A percentile compares a stretch with the other conserved stretches of the same genome.
phyloP scores from a whole-genome alignment of 2,888 invertebrate genomes.

The Cheilosia scutellata region DNA sequence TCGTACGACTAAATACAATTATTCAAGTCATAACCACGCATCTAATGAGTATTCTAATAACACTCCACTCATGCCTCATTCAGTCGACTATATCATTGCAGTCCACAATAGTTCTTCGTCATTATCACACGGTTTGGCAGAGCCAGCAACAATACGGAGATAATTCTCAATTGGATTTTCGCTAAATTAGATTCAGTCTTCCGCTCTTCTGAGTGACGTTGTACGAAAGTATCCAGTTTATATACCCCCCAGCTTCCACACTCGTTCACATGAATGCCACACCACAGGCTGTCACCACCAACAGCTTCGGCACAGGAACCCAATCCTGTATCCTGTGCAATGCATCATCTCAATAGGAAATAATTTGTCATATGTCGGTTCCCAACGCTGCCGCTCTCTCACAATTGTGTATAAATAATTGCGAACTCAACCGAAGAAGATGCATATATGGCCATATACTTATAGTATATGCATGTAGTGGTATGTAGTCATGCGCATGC shows the following conservation, averaged over 20 bases:
- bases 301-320: slow-evolving; percentile 37
- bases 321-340: slow-evolving; percentile 58
- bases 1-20: no score
- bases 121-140: not conserved
- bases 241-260: not conserved
- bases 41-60: not conserved
- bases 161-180: slow-evolving; percentile 67
- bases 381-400: slow-evolving; percentile 21
- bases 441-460: not conserved
- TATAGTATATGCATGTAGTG: slow-evolving; percentile 1
- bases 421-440: slow-evolving; percentile 26
- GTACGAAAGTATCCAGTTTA: slow-evolving; percentile 46
- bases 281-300: slow-evolving; percentile 48
- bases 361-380: slow-evolving; percentile 67
- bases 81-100: no score
- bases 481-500: not conserved
- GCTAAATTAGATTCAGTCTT: slow-evolving; percentile 71
- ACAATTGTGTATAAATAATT: slow-evolving; percentile 63
- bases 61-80: no score
- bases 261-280: slow-evolving; percentile 6
- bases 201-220: slow-evolving; percentile 40
- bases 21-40: not conserved
- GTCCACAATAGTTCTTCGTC: not conserved
- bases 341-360: slow-evolving; percentile 76
- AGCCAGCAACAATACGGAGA: slow-evolving; percentile 61